Percentiles rank a stretch among this genome's conserved stretches.
phyloP scores from a whole-genome alignment of 2,888 invertebrate genomes.

The Gymnocheta viridis region DNA sequence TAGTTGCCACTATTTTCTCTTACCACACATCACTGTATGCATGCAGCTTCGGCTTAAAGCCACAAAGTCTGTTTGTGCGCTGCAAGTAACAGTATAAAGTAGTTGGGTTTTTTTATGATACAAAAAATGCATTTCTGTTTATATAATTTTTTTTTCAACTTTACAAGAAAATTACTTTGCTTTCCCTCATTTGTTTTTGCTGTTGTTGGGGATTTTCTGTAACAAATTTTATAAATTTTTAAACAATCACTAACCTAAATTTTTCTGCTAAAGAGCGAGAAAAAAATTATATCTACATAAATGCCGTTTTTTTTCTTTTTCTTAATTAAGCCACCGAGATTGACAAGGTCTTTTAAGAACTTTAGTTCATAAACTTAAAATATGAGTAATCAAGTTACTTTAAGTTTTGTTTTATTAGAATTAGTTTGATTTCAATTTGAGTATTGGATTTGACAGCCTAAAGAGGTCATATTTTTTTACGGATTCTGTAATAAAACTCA shows the following conservation, averaged over 20 bases:
- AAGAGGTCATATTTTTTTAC: no score
- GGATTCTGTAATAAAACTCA: no score
- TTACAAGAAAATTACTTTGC: slow-evolving; percentile 38
- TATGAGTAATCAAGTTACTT: no score
- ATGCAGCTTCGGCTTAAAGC: slow-evolving; percentile 43
- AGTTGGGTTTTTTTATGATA: slow-evolving; percentile 8
- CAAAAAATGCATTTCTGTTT: neutral
- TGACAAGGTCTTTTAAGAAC: neutral
- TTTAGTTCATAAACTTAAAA: no score
- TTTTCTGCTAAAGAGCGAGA: slow-evolving; percentile 14
- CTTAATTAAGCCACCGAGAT: neutral
- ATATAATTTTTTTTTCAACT: neutral
- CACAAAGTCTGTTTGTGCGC: neutral
- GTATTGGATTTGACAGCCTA: no score
- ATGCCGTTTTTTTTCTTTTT: neutral
- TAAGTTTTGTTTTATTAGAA: no score
- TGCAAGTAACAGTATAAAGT: slow-evolving; percentile 40
- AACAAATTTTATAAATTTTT: slow-evolving; percentile 48
- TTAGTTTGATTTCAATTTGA: no score
- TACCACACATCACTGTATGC: slow-evolving; percentile 8
- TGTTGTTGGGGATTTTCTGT: slow-evolving; percentile 5
- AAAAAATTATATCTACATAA: slow-evolving; percentile 26
- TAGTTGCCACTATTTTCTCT: neutral
- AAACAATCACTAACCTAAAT: slow-evolving; percentile 61
- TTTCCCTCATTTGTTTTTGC: slow-evolving; percentile 13